Conservation (phyloP, 2,797 vertebrate species). For the Dromococcyx pavoninus region DNA sequence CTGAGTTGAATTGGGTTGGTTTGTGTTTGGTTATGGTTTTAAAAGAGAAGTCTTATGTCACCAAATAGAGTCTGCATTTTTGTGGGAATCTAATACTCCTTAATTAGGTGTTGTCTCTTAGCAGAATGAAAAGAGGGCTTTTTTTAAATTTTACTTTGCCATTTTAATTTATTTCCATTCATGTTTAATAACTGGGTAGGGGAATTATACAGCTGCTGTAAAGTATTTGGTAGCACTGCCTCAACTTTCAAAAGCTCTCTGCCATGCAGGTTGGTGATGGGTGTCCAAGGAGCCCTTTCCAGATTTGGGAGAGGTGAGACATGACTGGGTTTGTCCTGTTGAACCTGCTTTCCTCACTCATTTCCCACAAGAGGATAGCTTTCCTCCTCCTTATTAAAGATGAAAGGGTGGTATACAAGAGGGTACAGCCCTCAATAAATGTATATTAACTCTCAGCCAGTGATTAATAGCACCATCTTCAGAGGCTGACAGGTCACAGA, state of each 20-base stretch:
- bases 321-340: background rate
- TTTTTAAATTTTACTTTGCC: constrained; percentile 71
- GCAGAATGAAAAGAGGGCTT: constrained; percentile 61
- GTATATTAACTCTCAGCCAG: background rate
- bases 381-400: background rate
- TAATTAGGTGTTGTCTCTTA: constrained; percentile 76
- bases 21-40: constrained; percentile 37
- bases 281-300: background rate
- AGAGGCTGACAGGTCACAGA: background rate
- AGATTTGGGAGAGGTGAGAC: background rate
- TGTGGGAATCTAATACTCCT: constrained; percentile 76
- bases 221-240: constrained; percentile 32
- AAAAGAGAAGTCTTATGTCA: constrained; percentile 65
- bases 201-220: constrained; percentile 71
- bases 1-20: background rate
- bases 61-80: constrained; percentile 63
- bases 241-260: background rate
- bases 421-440: background rate
- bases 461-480: background rate
- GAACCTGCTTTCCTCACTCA: background rate
- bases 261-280: background rate
- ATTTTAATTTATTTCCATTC: constrained; percentile 71
- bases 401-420: background rate
- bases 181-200: constrained; percentile 74
- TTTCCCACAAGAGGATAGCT: background rate